Percentiles rank a stretch among this genome's conserved stretches.
These are phyloP conservation scores for Taurulus bubalis DNA, from an alignment of 2,113 vertebrate species.

Conservation along the genomic window DNA sequence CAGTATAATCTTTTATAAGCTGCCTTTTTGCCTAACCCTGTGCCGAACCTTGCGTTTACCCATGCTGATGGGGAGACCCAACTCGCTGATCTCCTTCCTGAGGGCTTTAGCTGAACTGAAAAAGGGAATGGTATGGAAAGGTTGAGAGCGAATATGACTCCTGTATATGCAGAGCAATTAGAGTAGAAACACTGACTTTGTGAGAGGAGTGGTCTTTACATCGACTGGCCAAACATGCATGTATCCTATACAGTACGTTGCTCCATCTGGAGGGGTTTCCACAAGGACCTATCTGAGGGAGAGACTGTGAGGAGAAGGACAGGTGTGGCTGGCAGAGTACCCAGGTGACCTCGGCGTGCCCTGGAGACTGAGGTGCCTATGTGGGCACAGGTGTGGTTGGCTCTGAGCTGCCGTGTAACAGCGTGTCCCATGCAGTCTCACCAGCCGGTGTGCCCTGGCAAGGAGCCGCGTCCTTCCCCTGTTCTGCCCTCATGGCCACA, in stretches of 20 bases:
- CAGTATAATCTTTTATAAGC: conserved; percentile 78
- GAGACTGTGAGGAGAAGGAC: conserved; percentile 53
- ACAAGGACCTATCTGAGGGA: conserved; percentile 41
- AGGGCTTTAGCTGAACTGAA: conserved; percentile 49
- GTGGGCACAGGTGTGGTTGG: conserved; percentile 76
- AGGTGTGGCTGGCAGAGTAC: conserved; percentile 62
- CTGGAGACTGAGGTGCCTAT: conserved; percentile 60
- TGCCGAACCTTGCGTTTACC: conserved; percentile 47
- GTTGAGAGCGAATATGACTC: conserved; percentile 27
- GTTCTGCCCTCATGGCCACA: conserved; percentile 60
- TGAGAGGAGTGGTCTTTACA: conserved; percentile 16
- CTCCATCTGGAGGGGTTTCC: conserved; percentile 41
- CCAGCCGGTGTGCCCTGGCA: conserved; percentile 78
- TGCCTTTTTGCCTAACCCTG: conserved; percentile 61
- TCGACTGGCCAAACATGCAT: background rate
- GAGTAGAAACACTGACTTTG: conserved; percentile 27
- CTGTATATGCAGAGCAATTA: conserved; percentile 34
- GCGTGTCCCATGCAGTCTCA: conserved; percentile 69
- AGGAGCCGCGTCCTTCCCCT: conserved; percentile 76
- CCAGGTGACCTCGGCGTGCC: conserved; percentile 65
- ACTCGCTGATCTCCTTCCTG: conserved; percentile 39
- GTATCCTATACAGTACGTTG: conserved; percentile 20
- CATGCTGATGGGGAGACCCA: conserved; percentile 52
- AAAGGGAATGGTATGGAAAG: conserved; percentile 25
- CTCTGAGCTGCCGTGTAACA: conserved; percentile 68